A percentile compares a stretch with the other conserved stretches of the same genome.
Conservation (phyloP, 2,888 invertebrate genomes). For the Andrena bucephala region DNA sequence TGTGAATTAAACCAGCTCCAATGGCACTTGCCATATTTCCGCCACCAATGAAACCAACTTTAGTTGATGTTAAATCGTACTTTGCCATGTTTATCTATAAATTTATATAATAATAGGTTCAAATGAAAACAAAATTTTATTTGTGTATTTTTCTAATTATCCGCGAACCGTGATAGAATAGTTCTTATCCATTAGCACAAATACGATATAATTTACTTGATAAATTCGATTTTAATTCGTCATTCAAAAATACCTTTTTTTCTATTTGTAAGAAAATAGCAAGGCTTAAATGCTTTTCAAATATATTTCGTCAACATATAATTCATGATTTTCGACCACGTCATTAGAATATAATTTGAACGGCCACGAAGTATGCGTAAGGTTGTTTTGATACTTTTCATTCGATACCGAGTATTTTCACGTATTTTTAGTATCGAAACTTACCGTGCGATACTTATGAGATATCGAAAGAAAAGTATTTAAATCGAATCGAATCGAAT, state of each 20-base stretch:
- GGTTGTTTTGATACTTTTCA: too few species aligned
- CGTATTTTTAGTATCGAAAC: too few species aligned
- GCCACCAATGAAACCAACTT: conserved; percentile 94
- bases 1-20: conserved; percentile 90
- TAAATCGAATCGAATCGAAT: too few species aligned
- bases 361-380: too few species aligned
- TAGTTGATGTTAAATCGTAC: conserved; percentile 67
- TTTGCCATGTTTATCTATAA: conserved; percentile 27
- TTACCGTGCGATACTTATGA: too few species aligned
- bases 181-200: background rate
- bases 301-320: too few species aligned
- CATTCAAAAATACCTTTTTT: background rate
- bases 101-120: background rate
- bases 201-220: background rate
- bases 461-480: too few species aligned
- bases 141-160: conserved; percentile 1
- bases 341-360: too few species aligned
- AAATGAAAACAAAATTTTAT: conserved; percentile 1
- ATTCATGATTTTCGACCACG: too few species aligned
- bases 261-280: background rate
- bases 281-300: background rate
- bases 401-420: too few species aligned
- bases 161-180: background rate
- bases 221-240: background rate
- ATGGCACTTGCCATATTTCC: conserved; percentile 97